Evolutionary conservation across 2,797 vertebrate genomes (phyloP).

Genomic region (Lepus townsendii): DNA sequence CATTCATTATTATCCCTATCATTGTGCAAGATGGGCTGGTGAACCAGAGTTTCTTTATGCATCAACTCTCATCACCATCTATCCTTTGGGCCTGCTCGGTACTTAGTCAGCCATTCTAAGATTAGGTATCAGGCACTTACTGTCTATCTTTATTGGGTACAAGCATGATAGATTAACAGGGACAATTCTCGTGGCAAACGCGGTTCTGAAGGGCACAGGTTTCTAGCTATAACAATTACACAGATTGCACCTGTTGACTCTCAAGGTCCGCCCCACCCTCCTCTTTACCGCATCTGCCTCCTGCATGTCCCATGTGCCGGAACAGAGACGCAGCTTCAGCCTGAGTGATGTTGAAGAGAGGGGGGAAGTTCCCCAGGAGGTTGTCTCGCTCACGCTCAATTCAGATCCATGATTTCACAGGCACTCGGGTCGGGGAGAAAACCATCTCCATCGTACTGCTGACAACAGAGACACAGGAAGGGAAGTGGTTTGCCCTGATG

Average conservation of each 20-base stretch:
- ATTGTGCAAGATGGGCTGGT: background rate
- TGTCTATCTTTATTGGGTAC: background rate
- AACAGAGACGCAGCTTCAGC: background rate
- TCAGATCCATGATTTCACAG: background rate
- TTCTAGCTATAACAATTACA: background rate
- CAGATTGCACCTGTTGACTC: background rate
- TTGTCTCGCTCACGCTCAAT: background rate
- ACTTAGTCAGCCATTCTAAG: background rate
- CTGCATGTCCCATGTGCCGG: background rate
- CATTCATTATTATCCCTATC: background rate
- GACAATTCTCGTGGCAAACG: slow-evolving; percentile 18
- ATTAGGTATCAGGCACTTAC: background rate
- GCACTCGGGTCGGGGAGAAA: background rate
- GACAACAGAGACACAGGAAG: background rate
- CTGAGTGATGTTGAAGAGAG: background rate
- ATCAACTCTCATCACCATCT: background rate
- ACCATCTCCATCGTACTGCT: background rate
- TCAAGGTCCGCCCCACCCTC: background rate
- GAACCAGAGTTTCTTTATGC: background rate
- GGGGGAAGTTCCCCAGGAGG: background rate
- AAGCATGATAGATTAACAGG: background rate
- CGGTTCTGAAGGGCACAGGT: background rate
- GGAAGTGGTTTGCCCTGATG: background rate
- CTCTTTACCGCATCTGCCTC: no score
- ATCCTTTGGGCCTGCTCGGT: background rate